Evolutionary conservation across 53 echinoderm and acorn worm species (phyloP).

Genomic region (Astropecten irregularis): DNA sequence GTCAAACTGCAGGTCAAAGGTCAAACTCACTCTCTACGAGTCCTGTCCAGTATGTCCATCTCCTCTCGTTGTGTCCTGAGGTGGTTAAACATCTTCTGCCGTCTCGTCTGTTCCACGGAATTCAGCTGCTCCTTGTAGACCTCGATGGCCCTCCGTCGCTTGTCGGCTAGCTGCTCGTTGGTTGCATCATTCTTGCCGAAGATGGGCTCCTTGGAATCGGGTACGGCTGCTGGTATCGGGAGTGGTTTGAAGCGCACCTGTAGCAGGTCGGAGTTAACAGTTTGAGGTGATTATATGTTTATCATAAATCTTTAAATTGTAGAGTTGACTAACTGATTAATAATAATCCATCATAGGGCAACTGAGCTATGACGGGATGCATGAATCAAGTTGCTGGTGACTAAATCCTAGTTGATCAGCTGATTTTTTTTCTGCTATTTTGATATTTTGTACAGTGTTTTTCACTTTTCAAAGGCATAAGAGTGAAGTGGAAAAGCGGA

Average conservation of each 20-base stretch:
- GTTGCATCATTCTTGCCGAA: conserved; percentile 96
- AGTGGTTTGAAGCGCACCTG: conserved; percentile 99
- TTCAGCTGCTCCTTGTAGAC: conserved; percentile 90
- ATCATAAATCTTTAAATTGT: too few relatives aligned
- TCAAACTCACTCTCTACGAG: conserved; percentile 93
- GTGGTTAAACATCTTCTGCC: conserved; percentile 76
- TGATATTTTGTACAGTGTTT: too few relatives aligned
- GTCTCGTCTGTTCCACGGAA: conserved; percentile 70
- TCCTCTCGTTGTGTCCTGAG: conserved; percentile 81
- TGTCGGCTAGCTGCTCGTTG: conserved; percentile 96
- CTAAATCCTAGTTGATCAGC: too few relatives aligned
- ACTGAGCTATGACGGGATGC: too few relatives aligned
- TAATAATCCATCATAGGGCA: too few relatives aligned
- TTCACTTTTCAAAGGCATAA: too few relatives aligned
- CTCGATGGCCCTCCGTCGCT: conserved; percentile 84
- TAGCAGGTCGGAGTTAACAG: neutral
- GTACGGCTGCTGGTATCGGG: conserved; percentile 85
- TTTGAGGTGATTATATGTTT: too few relatives aligned
- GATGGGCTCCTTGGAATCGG: conserved; percentile 94
- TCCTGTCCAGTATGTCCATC: conserved; percentile 82
- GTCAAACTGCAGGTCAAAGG: too few relatives aligned
- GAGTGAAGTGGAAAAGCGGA: too few relatives aligned
- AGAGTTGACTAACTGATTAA: neutral
- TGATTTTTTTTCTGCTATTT: too few relatives aligned
- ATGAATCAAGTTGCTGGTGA: too few relatives aligned